Evolutionary conservation across 2,113 vertebrate genomes (phyloP).

Genomic region (Tretioscincus oriximinensis): DNA sequence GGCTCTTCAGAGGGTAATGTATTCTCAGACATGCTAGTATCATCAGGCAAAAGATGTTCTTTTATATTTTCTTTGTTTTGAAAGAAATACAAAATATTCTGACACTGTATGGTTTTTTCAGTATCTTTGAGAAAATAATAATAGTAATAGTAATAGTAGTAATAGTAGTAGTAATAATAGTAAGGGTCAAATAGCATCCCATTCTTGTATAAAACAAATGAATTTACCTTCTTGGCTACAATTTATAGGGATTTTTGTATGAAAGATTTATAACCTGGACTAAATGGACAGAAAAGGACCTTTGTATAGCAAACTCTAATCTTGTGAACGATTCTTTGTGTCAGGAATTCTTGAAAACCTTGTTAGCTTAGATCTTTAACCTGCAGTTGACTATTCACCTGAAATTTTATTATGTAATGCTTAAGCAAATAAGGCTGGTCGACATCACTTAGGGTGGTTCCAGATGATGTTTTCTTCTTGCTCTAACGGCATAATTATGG

Average conservation of each 20-base stretch:
- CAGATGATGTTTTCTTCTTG: too few relatives aligned
- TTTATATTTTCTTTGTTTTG: neutral
- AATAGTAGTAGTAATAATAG: neutral
- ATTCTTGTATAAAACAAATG: neutral
- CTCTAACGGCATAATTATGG: too few relatives aligned
- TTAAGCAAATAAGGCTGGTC: too few relatives aligned
- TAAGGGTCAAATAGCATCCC: neutral
- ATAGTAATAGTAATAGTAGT: neutral
- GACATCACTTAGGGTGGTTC: too few relatives aligned
- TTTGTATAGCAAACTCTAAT: neutral
- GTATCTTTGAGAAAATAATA: neutral
- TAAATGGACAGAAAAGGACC: neutral
- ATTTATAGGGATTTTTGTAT: neutral
- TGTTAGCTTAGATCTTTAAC: neutral
- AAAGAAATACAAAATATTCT: neutral
- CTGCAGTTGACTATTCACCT: neutral
- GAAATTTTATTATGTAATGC: neutral
- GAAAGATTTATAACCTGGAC: neutral
- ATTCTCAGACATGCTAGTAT: neutral
- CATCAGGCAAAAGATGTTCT: neutral
- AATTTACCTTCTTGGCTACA: neutral
- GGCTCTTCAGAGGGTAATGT: neutral
- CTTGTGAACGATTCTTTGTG: neutral
- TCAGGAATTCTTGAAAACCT: neutral
- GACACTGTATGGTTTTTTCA: neutral